These are phyloP conservation scores for Picathartes gymnocephalus DNA, from an alignment of 2,113 vertebrate genomes.

Conservation along the genomic window DNA sequence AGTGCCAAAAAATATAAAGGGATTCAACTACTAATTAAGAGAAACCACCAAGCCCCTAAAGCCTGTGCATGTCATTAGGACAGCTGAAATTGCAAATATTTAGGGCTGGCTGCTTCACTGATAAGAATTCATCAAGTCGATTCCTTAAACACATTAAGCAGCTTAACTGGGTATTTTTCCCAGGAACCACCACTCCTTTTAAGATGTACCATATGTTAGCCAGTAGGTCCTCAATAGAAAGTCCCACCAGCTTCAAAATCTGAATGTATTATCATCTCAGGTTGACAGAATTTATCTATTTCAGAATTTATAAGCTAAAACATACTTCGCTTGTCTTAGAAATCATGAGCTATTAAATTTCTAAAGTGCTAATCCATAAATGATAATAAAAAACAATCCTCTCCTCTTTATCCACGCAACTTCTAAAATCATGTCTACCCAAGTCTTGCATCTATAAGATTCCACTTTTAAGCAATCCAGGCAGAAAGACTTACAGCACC, in stretches of 20 bases:
- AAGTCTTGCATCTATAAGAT: neutral
- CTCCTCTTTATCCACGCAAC: neutral
- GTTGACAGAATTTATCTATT: neutral
- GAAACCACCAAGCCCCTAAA: neutral
- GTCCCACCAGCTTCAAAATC: neutral
- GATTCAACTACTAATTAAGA: neutral
- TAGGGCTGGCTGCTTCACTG: neutral
- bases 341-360: neutral
- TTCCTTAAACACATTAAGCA: neutral
- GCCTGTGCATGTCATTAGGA: neutral
- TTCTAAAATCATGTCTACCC: neutral
- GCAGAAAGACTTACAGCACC: neutral
- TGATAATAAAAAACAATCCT: neutral
- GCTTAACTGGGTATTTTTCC: neutral
- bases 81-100: neutral
- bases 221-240: neutral
- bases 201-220: neutral
- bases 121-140: neutral
- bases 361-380: neutral
- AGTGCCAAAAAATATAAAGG: neutral
- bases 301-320: neutral
- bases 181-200: neutral
- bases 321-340: neutral
- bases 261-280: neutral
- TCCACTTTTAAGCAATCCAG: neutral